Percentiles rank a stretch among this genome's conserved stretches.
These are phyloP conservation scores for Pristionchus maxplancki DNA, from an alignment of 2,888 invertebrate genomes.

Conservation along the genomic window DNA sequence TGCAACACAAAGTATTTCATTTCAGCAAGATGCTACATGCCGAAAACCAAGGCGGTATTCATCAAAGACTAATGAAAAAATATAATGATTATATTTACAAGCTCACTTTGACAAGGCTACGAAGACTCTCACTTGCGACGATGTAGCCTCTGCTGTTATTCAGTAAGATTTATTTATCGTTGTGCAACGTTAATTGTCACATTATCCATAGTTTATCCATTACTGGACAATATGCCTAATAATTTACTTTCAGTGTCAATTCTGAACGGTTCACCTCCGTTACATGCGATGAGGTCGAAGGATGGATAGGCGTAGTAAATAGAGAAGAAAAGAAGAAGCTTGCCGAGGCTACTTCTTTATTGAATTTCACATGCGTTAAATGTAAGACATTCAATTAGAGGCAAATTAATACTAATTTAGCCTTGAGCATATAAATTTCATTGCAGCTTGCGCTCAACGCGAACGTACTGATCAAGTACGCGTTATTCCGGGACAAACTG, in stretches of 20 bases:
- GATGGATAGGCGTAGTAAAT: not conserved
- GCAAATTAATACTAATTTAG: too few relatives aligned
- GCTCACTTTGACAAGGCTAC: not conserved
- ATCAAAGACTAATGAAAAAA: not conserved
- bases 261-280: not conserved
- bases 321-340: not conserved
- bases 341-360: not conserved
- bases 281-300: not conserved
- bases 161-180: too few relatives aligned
- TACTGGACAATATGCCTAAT: too few relatives aligned
- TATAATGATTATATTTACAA: not conserved
- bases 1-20: not conserved
- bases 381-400: not conserved
- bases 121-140: too few relatives aligned
- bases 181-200: too few relatives aligned
- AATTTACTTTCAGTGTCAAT: not conserved
- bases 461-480: too few relatives aligned
- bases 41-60: not conserved
- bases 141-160: too few relatives aligned
- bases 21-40: not conserved
- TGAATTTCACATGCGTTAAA: not conserved
- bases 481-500: too few relatives aligned
- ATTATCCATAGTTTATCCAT: too few relatives aligned
- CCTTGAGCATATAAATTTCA: too few relatives aligned
- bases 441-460: too few relatives aligned